Conservation (phyloP, 64 coral and sea anemone genomes). For the Stichodactyla mertensii region DNA sequence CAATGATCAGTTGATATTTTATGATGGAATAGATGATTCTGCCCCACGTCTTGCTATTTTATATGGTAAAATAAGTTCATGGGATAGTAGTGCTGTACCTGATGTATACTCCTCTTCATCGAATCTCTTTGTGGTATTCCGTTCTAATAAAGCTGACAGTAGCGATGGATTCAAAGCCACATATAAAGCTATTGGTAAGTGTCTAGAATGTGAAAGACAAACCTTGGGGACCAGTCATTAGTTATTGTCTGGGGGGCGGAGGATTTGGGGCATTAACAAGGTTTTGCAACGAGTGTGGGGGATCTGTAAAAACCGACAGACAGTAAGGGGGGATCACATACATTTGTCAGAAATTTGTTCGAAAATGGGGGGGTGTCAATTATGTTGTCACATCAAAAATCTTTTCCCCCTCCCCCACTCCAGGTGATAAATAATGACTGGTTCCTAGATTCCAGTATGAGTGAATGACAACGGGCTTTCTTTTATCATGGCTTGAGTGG, state of each 20-base stretch:
- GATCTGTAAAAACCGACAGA: too few relatives aligned
- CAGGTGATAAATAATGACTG: too few relatives aligned
- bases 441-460: background rate
- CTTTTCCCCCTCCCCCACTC: too few relatives aligned
- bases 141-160: background rate
- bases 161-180: background rate
- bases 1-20: conserved; percentile 1
- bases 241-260: too few relatives aligned
- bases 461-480: background rate
- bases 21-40: background rate
- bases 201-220: background rate
- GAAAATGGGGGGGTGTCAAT: too few relatives aligned
- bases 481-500: too few relatives aligned
- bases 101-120: background rate
- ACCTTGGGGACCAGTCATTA: too few relatives aligned
- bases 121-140: background rate
- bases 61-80: background rate
- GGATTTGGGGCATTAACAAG: too few relatives aligned
- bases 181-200: background rate
- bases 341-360: too few relatives aligned
- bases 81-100: background rate
- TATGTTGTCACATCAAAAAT: too few relatives aligned
- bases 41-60: background rate
- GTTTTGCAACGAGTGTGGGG: too few relatives aligned
- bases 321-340: too few relatives aligned